Evolutionary conservation across 1,140 invertebrate genomes (phyloP), one percentile per base, ranked within the genome.

Genomic region (Trachymyrmex septentrionalis): DNA sequence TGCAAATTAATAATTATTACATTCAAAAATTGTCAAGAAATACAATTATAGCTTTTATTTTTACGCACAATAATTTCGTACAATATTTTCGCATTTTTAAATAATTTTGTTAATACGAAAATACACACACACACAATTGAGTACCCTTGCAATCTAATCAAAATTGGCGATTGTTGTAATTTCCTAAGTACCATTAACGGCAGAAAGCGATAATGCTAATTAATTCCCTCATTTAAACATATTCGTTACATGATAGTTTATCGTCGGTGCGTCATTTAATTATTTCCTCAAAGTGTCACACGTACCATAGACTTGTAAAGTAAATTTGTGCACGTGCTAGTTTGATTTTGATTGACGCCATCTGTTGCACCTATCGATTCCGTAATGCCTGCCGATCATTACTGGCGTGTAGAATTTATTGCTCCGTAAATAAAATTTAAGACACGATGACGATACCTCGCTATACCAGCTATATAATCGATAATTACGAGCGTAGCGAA

Each of bases 301-400:
- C 75, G 55, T 44, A 44, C 38, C 38, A 44, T 44, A 30, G 50
- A 50, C 21, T 44, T 44, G 57, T 27, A 27, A 50, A 30, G 69
- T 48, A 84, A 84, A 84, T 75, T 84, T 61, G 67, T 14, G 44
- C 59, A 55, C 50, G 44, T 64, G 64, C 38, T 44, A 71, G 21
- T 53, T n/a, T 16, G 27, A 5, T 88, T 82, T 44, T 30, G 85
- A 21, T 19, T 61, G 75, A 75, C 75, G 38, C 61, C 86, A 90
- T 90, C 89, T 90, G 89, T 90, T 90, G 89, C 89, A 53, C 57
- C 69, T 50, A 63, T 67, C 75, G 85, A 76, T 85, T 76, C 59
- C 59, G 73, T 55, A 80, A 89, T 78, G 61, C 10, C 38, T 19
- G 19, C 34, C 53, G 75, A 90, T 90, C 80, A 76, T 87, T 85